Evolutionary conservation across 2,888 invertebrate genomes (phyloP).

Genomic region (Cataglyphis rosenhaueri): DNA sequence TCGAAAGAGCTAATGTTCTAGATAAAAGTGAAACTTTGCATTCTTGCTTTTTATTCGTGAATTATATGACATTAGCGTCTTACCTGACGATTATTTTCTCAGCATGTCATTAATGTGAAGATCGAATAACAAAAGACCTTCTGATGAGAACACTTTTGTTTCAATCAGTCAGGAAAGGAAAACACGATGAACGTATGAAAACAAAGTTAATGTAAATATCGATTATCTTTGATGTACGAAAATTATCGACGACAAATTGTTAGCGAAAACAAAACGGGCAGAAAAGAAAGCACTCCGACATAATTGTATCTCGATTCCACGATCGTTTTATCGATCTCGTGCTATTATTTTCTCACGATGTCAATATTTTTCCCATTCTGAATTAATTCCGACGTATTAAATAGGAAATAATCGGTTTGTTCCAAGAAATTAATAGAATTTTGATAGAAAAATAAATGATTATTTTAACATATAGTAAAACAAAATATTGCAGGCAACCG

Average conservation of each 20-base stretch:
- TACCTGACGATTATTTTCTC: not conserved
- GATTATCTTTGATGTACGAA: conserved; percentile 24
- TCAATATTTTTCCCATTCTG: not conserved
- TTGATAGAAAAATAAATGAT: not conserved
- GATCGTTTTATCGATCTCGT: not conserved
- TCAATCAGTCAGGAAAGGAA: not conserved
- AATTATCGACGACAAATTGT: not conserved
- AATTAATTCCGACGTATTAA: not conserved
- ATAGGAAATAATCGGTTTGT: not conserved
- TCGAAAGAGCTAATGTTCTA: not conserved
- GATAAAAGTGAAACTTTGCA: conserved; percentile 17
- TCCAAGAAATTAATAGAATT: not conserved
- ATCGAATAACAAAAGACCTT: not conserved
- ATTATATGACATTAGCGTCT: not conserved
- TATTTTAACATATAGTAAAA: not conserved
- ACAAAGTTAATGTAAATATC: conserved; percentile 31
- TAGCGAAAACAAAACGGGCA: conserved; percentile 23
- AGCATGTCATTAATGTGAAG: conserved; percentile 14
- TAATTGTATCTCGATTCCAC: conserved; percentile 9
- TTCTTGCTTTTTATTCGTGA: not conserved
- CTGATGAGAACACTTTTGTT: conserved; percentile 8
- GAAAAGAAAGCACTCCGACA: not conserved
- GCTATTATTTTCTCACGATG: not conserved
- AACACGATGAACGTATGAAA: not conserved
- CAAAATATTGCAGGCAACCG: not conserved